phyloP scores from a whole-genome alignment of 1,140 invertebrate species.

The Tetramorium simillimum region DNA sequence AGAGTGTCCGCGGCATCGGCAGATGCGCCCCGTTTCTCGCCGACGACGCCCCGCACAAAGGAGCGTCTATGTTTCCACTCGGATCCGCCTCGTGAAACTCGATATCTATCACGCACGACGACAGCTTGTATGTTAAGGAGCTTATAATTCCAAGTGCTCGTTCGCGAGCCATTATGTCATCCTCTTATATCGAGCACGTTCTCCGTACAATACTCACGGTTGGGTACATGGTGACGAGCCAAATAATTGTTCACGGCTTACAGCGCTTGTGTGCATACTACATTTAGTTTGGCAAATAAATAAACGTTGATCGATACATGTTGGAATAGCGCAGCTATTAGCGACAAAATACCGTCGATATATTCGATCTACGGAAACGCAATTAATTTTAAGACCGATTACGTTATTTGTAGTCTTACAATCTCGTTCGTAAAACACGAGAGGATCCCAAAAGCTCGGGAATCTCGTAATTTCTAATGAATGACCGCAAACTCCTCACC shows the following conservation, averaged over 20 bases:
- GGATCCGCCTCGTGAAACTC: constrained; percentile 59
- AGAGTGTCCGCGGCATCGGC: not conserved
- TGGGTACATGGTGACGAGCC: constrained; percentile 10
- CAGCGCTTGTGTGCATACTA: not conserved
- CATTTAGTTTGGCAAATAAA: not conserved
- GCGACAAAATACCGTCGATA: not conserved
- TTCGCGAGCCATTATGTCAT: constrained; percentile 59
- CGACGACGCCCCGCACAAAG: constrained; percentile 28
- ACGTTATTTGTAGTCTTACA: too few species aligned
- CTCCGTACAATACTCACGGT: constrained; percentile 36
- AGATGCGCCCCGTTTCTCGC: not conserved
- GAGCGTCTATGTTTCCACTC: constrained; percentile 32
- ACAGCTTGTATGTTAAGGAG: constrained; percentile 28
- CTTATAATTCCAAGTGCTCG: constrained; percentile 58
- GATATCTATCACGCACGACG: constrained; percentile 50
- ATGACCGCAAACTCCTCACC: not conserved
- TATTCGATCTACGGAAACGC: not conserved
- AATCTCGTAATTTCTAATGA: not conserved
- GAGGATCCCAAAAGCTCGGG: not conserved
- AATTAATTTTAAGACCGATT: too few species aligned
- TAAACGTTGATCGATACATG: too few species aligned
- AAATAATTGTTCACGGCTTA: constrained; percentile 9
- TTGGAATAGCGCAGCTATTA: not conserved
- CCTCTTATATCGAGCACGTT: constrained; percentile 51
- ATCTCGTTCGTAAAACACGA: not conserved